phyloP scores from a whole-genome alignment of 2,888 invertebrate genomes.

The Lithophane socia region DNA sequence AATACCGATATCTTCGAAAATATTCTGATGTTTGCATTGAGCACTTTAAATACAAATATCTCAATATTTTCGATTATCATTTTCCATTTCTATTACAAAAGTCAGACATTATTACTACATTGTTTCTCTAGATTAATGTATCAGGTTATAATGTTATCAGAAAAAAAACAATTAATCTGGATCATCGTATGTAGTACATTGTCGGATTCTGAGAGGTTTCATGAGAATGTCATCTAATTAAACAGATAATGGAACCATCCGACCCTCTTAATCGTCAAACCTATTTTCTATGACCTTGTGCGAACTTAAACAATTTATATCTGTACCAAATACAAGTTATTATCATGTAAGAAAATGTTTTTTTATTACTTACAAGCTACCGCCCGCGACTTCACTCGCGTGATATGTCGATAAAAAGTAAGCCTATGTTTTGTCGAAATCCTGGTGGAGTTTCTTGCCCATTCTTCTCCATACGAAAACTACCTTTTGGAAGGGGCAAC shows the following conservation, averaged over 20 bases:
- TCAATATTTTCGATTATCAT: not conserved
- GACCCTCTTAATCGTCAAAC: slow-evolving; percentile 12
- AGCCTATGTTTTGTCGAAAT: too few species aligned
- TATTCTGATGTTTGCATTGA: not conserved
- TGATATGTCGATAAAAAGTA: too few species aligned
- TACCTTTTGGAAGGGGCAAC: too few species aligned
- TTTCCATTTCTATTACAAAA: slow-evolving; percentile 30
- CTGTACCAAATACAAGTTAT: not conserved
- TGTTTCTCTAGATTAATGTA: slow-evolving; percentile 34
- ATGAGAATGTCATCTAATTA: slow-evolving; percentile 36
- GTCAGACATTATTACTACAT: slow-evolving; percentile 40
- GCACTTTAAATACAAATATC: not conserved
- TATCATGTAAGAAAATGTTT: slow-evolving; percentile 1
- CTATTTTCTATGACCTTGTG: slow-evolving; percentile 30
- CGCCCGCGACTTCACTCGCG: too few species aligned
- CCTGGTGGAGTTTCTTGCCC: too few species aligned
- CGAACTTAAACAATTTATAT: slow-evolving; percentile 11
- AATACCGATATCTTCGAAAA: not conserved
- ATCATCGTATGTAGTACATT: slow-evolving; percentile 32
- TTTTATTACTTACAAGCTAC: not conserved
- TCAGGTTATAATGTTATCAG: slow-evolving; percentile 8
- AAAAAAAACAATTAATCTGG: slow-evolving; percentile 47
- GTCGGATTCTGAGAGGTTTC: slow-evolving; percentile 12
- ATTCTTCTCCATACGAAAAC: too few species aligned
- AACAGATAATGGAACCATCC: slow-evolving; percentile 39